Evolutionary conservation across 2,797 vertebrate genomes (phyloP).

Genomic region (Thunnus albacares): DNA sequence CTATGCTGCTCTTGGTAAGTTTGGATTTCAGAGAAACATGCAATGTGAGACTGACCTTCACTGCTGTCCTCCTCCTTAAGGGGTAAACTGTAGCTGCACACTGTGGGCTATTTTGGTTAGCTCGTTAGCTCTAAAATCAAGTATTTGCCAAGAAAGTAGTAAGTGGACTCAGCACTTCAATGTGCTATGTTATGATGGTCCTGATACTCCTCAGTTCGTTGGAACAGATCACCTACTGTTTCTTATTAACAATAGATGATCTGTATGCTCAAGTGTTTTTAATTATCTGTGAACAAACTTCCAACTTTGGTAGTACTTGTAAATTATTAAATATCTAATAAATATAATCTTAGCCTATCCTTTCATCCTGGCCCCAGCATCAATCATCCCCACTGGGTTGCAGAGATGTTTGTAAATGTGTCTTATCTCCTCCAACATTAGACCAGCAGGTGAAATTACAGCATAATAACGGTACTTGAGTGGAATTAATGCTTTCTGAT

Average conservation of each 20-base stretch:
- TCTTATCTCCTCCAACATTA: not conserved
- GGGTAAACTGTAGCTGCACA: not conserved
- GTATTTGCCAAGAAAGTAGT: slow-evolving; percentile 10
- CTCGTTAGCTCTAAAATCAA: slow-evolving; percentile 9
- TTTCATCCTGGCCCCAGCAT: too few relatives aligned
- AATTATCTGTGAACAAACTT: not conserved
- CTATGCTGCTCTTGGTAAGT: slow-evolving; percentile 44
- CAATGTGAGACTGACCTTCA: slow-evolving; percentile 23
- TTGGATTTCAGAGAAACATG: slow-evolving; percentile 36
- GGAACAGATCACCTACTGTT: not conserved
- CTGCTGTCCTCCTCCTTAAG: not conserved
- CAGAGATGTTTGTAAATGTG: not conserved
- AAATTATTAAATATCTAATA: not conserved
- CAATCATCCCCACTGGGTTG: not conserved
- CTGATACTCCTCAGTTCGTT: not conserved
- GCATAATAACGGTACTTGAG: not conserved
- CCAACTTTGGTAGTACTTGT: not conserved
- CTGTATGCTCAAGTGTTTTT: not conserved
- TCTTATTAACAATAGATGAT: not conserved
- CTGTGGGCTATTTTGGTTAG: slow-evolving; percentile 13
- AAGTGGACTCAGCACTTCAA: not conserved
- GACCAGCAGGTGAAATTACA: not conserved
- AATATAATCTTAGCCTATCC: not conserved
- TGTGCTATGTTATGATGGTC: not conserved
- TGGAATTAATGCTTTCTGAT: not conserved